Evolutionary conservation across 1,140 invertebrate genomes (phyloP).

Genomic region (Lutraria rhynchaena): DNA sequence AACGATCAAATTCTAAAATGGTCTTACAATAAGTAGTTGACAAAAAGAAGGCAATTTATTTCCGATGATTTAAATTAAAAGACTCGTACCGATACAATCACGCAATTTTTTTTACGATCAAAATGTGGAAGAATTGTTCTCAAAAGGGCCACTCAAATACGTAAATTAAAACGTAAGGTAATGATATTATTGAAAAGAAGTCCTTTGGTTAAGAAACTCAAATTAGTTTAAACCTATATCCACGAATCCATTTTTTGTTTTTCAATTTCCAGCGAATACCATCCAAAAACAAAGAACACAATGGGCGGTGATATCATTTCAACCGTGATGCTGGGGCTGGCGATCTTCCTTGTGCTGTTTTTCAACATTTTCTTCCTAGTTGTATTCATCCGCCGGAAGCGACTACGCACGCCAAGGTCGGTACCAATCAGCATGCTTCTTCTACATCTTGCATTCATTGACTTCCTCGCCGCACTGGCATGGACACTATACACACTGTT

Average conservation of each 20-base stretch:
- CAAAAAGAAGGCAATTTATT: too few species aligned
- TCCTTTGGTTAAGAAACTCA: background rate
- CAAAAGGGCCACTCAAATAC: background rate
- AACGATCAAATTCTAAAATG: too few species aligned
- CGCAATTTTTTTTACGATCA: background rate
- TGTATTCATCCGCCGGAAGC: constrained; percentile 51
- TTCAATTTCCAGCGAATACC: background rate
- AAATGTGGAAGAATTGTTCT: background rate
- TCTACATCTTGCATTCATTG: constrained; percentile 56
- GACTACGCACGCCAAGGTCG: constrained; percentile 47
- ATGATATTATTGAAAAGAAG: background rate
- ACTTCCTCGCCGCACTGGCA: constrained; percentile 43
- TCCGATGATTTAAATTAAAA: too few species aligned
- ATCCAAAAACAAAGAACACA: background rate
- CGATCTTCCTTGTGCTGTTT: constrained; percentile 23
- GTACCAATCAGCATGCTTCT: constrained; percentile 48
- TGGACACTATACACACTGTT: constrained; percentile 61
- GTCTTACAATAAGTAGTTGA: too few species aligned
- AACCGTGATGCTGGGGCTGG: constrained; percentile 12
- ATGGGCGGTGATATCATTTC: constrained; percentile 16
- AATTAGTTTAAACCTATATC: too few species aligned
- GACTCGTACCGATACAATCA: too few species aligned
- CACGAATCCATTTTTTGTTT: too few species aligned
- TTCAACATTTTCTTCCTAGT: constrained; percentile 59
- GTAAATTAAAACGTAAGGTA: background rate